Conservation (phyloP, 2,113 vertebrate species). For the Lutjanus erythropterus region DNA sequence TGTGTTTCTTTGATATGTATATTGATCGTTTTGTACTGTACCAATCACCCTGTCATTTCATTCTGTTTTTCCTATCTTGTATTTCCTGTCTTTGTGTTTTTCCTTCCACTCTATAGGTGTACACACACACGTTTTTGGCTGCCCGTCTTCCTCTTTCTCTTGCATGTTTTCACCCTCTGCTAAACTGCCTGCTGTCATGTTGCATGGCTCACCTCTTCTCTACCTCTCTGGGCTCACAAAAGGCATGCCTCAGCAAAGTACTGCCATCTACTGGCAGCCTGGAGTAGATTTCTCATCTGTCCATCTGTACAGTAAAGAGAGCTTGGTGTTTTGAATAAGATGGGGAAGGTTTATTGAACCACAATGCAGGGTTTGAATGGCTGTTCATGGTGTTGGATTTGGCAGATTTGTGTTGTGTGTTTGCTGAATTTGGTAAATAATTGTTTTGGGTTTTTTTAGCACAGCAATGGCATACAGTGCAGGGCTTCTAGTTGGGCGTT, state of each 20-base stretch:
- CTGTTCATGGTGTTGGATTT: slow-evolving; percentile 20
- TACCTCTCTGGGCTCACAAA: background rate
- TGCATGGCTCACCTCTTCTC: slow-evolving; percentile 47
- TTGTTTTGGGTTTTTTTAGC: background rate
- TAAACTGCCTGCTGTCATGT: slow-evolving; percentile 41
- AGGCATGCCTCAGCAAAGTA: slow-evolving; percentile 30
- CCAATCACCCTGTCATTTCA: slow-evolving; percentile 63
- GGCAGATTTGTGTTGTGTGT: background rate
- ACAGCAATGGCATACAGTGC: background rate
- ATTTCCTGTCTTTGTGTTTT: slow-evolving; percentile 70
- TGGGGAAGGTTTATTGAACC: background rate
- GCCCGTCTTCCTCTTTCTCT: slow-evolving; percentile 83
- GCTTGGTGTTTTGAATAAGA: slow-evolving; percentile 41
- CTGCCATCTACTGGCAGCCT: slow-evolving; percentile 41
- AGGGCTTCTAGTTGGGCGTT: background rate
- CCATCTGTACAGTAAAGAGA: slow-evolving; percentile 3
- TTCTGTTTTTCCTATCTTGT: slow-evolving; percentile 49
- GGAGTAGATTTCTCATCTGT: slow-evolving; percentile 2
- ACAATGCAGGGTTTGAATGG: slow-evolving; percentile 5
- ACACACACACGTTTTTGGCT: slow-evolving; percentile 83
- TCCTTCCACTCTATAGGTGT: slow-evolving; percentile 80
- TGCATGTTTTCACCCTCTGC: slow-evolving; percentile 79
- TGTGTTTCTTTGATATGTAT: slow-evolving; percentile 28
- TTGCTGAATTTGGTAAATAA: background rate
- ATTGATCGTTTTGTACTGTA: slow-evolving; percentile 20